phyloP scores from a whole-genome alignment of 1,140 invertebrate species.

The Limonius californicus region DNA sequence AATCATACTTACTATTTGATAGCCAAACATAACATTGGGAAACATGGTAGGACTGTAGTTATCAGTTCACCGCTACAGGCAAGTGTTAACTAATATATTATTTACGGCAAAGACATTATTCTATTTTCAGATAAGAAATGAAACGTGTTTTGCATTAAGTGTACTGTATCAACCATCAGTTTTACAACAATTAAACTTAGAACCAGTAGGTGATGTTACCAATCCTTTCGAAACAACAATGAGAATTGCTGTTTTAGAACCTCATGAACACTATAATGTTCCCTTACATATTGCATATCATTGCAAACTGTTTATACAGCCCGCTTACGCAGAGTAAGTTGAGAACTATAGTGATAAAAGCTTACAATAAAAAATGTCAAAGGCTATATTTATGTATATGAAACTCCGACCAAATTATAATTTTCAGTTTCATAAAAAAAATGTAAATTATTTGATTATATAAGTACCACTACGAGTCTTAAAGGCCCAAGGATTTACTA shows the following conservation, averaged over 20 bases:
- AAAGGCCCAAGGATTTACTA: too few relatives aligned
- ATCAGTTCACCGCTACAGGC: conserved; percentile 75
- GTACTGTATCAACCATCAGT: conserved; percentile 69
- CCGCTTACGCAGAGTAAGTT: conserved; percentile 68
- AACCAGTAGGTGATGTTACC: conserved; percentile 60
- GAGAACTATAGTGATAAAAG: neutral
- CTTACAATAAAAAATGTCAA: too few relatives aligned
- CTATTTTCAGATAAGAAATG: conserved; percentile 66
- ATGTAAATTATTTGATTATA: too few relatives aligned
- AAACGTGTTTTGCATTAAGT: conserved; percentile 70
- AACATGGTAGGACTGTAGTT: conserved; percentile 37
- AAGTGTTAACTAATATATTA: conserved; percentile 26
- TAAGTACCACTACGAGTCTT: too few relatives aligned
- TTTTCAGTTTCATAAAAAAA: too few relatives aligned
- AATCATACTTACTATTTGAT: conserved; percentile 37
- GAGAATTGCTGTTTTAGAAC: conserved; percentile 67
- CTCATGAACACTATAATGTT: conserved; percentile 68
- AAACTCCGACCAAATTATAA: too few relatives aligned
- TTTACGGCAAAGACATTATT: neutral
- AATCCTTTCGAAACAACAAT: conserved; percentile 76
- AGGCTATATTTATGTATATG: too few relatives aligned
- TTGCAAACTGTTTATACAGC: conserved; percentile 69
- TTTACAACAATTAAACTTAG: conserved; percentile 59
- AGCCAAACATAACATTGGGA: conserved; percentile 38
- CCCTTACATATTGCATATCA: conserved; percentile 78